phyloP scores from a whole-genome alignment of 2,888 invertebrate species.

The Aphodius granarius region DNA sequence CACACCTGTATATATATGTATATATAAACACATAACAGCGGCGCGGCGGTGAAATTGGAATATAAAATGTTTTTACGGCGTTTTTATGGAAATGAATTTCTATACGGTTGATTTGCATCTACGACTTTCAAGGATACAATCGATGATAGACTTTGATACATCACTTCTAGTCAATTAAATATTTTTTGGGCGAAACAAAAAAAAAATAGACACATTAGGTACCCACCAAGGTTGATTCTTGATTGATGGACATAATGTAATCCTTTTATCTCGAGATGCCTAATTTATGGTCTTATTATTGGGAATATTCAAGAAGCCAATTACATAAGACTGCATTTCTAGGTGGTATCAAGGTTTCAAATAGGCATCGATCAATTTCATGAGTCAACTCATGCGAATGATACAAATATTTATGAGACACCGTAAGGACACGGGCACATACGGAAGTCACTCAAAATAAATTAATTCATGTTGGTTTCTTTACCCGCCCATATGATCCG shows the following conservation, averaged over 20 bases:
- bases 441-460: neutral
- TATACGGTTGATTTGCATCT: neutral
- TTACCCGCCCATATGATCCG: constrained; percentile 21
- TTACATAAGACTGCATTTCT: neutral
- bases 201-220: no score
- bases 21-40: no score
- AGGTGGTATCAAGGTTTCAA: neutral
- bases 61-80: neutral
- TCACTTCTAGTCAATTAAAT: neutral
- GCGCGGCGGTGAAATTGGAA: no score
- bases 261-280: neutral
- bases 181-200: neutral
- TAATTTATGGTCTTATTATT: neutral
- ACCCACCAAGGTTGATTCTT: neutral
- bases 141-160: neutral
- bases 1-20: neutral
- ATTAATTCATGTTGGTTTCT: constrained; percentile 21
- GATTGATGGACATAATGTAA: neutral
- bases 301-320: no score
- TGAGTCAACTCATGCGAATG: neutral
- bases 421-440: neutral
- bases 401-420: neutral
- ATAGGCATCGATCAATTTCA: neutral
- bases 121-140: neutral
- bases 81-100: neutral